Base-by-base conservation (phyloP, 2,113 vertebrate species). In the Carlito syrichta region DNA sequence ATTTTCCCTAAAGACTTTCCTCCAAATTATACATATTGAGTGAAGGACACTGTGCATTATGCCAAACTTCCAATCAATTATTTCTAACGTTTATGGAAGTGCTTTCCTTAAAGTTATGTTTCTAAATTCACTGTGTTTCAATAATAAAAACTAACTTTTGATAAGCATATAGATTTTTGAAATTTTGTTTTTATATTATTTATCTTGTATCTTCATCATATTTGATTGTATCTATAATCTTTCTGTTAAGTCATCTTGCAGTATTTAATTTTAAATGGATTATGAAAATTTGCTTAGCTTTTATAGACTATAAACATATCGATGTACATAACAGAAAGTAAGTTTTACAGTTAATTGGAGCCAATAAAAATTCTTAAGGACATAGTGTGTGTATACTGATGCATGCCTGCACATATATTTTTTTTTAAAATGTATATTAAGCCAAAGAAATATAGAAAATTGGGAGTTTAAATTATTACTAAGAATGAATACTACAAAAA, bases 11-110 rank as follows among this genome's bases (percentile, higher is more conserved):
- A 60, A 95, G 7, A 22, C 12, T 74, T 63, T 96, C 7, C 48
- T 96, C 83, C 8, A 94, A 97, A 88, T 94, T 82, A 0, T 73
- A 94, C 81, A 66, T 89, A 27, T 25, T 58, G 66, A 89, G 43
- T 20, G 88, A 93, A 43, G 73, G 88, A 1, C 45, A 43, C 0
- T 56, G 2, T 76, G 35, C 48, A 10, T 91, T 88, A 63, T 52
- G 9, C 0, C 22, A 76, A 38, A 91, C 0, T 50, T 1, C 45
- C 14, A 62, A 86, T 43, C 8, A 90, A 84, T 19, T 35, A 68
- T n/a, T 45, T 77, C 38, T 14, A n/a, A 7, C 77, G 86, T 81
- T 68, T 3, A 43, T 50, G 79, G 82, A 48, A 89, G 66, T 60
- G 62, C 89, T 78, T 89, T 91, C 32, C 40, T 86, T 19, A 58